Percentiles rank a stretch among this genome's conserved stretches.
phyloP scores from a whole-genome alignment of 2,888 invertebrate species.

The Oxyteleia sp. region DNA sequence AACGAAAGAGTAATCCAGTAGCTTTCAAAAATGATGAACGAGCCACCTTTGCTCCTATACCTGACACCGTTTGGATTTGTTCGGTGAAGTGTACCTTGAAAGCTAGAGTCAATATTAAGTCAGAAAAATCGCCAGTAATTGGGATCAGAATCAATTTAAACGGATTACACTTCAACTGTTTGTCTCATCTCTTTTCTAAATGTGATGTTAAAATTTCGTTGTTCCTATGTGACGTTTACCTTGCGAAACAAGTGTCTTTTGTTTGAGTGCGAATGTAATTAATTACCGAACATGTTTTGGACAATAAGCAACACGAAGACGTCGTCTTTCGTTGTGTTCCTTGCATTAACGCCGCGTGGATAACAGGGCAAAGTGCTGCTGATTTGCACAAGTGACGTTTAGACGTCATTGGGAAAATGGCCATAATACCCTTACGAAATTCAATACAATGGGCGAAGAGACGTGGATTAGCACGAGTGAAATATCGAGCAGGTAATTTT shows the following conservation, averaged over 20 bases:
- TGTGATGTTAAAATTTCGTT: constrained; percentile 16
- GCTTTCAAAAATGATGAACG: no score
- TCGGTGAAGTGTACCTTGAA: no score
- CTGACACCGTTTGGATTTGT: no score
- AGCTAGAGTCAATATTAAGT: background rate
- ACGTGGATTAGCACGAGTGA: no score
- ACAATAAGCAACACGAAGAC: constrained; percentile 44
- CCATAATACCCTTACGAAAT: constrained; percentile 34
- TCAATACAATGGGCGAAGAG: no score
- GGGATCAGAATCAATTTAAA: constrained; percentile 1
- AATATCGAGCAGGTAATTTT: no score
- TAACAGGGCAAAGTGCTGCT: constrained; percentile 40
- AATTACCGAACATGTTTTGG: constrained; percentile 60
- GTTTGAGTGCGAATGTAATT: constrained; percentile 47
- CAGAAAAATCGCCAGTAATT: constrained; percentile 20
- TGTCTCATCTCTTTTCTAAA: constrained; percentile 12
- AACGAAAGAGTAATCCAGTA: no score
- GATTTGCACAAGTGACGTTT: constrained; percentile 1
- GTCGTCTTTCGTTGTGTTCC: constrained; percentile 28
- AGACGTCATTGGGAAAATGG: constrained; percentile 37
- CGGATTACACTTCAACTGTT: constrained; percentile 13
- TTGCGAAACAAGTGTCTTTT: constrained; percentile 43
- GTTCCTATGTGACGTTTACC: background rate
- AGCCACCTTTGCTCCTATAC: no score
- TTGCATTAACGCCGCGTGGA: constrained; percentile 40